Base-by-base conservation (phyloP, 2,888 invertebrate species). In the Chalcosyrphus nemorum region DNA sequence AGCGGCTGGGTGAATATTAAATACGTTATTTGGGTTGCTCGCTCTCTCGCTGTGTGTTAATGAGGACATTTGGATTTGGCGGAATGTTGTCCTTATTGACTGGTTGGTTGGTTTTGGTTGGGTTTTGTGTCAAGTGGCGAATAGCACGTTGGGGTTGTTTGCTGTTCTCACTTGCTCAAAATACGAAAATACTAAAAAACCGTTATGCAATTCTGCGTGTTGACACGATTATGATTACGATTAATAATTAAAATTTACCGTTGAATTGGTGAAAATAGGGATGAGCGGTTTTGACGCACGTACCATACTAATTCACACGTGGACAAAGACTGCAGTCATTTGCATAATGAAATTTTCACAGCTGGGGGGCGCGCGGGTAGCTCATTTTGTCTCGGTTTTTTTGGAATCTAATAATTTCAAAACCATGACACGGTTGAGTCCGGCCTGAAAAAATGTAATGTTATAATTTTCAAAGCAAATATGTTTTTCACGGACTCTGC, bases 191-290 rank as follows among this genome's bases (percentile, higher is more conserved):
- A 52, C 21, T 4, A 24, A 66, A 59, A 81, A 68, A 45, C n/a
- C 35, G 45, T 65, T 74, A 65, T 80, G 84, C 65, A 78, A 75
- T 84, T 80, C 63, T 74, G 68, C 38, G 68, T 56, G 72, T 43
- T 63, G 74, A 84, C 68, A 84, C 80, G 65, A 77, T 86, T 84
- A 72, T 86, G 59, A 81, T 86, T 86, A 78, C 68, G 50, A 75
- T 80, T 81, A 81, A 86, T 81, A 78, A 71, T 85, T 86, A 81
- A 86, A 86, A 85, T 74, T 81, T 86, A 57, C 27, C 63, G 47
- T 32, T 41, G 68, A 75, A 68, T 54, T 6, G 47, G 13, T 61
- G 45, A 41, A 78, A 71, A 70, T 17, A 47, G 45, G 41, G 45
- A 47, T 29, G 21, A 54, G 52, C 21, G 47, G 50, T 24, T 81